Conservation (phyloP, 1,140 invertebrate species). For the Melitaea cinxia region DNA sequence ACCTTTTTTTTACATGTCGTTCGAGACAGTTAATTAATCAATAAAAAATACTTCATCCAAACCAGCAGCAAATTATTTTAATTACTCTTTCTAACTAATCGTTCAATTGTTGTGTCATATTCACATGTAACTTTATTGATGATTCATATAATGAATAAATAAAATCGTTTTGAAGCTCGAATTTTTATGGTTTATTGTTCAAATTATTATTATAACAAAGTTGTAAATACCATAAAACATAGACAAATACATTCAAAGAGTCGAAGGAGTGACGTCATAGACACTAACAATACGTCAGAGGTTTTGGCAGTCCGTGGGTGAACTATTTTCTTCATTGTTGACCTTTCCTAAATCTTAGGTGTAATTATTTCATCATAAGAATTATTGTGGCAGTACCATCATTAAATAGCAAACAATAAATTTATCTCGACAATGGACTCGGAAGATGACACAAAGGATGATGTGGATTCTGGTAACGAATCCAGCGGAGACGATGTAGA, state of each 20-base stretch:
- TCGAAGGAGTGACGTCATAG: slow-evolving; percentile 37
- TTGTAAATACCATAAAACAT: slow-evolving; percentile 19
- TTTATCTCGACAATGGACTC: slow-evolving; percentile 88
- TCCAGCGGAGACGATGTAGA: slow-evolving; percentile 94
- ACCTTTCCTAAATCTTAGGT: slow-evolving; percentile 83
- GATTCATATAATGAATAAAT: too few species aligned
- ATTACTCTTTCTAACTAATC: too few species aligned
- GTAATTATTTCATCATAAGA: slow-evolving; percentile 79
- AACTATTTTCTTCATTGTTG: slow-evolving; percentile 83
- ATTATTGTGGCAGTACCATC: slow-evolving; percentile 66
- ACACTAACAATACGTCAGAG: slow-evolving; percentile 75
- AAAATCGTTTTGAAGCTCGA: too few species aligned
- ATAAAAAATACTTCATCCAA: too few species aligned
- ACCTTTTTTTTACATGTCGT: too few species aligned
- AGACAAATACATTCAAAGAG: slow-evolving; percentile 25
- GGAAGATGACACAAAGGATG: slow-evolving; percentile 93
- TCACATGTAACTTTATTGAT: too few species aligned
- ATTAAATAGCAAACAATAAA: slow-evolving; percentile 66
- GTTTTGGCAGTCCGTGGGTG: slow-evolving; percentile 81
- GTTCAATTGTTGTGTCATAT: too few species aligned
- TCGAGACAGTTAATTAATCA: too few species aligned
- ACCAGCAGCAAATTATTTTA: too few species aligned
- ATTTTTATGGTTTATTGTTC: too few species aligned
- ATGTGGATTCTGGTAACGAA: slow-evolving; percentile 95
- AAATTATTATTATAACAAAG: neutral